These are phyloP conservation scores for Danio tinwini DNA, from an alignment of 2,797 vertebrate species.

Conservation along the genomic window DNA sequence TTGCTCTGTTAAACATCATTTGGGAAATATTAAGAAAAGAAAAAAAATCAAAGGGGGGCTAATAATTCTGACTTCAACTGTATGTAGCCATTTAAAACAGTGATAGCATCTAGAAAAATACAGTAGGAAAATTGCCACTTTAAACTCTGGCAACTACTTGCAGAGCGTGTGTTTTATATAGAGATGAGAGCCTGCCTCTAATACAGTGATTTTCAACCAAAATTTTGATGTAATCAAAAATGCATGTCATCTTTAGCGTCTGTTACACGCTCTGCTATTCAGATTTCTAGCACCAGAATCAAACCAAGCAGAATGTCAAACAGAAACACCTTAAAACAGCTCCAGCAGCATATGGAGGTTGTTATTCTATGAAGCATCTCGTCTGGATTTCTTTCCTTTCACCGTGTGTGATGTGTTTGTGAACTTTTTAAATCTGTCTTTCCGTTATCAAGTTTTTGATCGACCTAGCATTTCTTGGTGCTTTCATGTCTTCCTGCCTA, in stretches of 20 bases:
- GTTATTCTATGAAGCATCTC: not conserved
- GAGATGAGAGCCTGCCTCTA: slow-evolving; percentile 65
- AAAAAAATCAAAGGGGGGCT: too few species aligned
- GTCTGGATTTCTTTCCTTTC: not conserved
- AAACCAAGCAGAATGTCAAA: not conserved
- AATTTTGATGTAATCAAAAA: too few species aligned
- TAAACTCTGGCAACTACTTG: not conserved
- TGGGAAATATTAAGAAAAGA: too few species aligned
- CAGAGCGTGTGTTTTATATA: slow-evolving; percentile 35
- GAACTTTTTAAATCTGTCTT: not conserved
- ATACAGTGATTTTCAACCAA: slow-evolving; percentile 9
- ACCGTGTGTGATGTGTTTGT: not conserved
- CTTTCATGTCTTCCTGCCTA: too few species aligned
- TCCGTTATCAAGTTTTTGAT: not conserved
- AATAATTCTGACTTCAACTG: too few species aligned
- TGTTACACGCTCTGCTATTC: not conserved
- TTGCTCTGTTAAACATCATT: too few species aligned
- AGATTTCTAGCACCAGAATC: not conserved
- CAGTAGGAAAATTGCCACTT: slow-evolving; percentile 43
- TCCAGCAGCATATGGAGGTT: too few species aligned
- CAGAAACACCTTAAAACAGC: not conserved
- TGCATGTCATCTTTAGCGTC: too few species aligned
- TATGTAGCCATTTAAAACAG: too few species aligned
- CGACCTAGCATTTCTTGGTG: too few species aligned
- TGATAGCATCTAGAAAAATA: too few species aligned